phyloP scores from a whole-genome alignment of 1,140 invertebrate species.

The Heliothis subflexa region DNA sequence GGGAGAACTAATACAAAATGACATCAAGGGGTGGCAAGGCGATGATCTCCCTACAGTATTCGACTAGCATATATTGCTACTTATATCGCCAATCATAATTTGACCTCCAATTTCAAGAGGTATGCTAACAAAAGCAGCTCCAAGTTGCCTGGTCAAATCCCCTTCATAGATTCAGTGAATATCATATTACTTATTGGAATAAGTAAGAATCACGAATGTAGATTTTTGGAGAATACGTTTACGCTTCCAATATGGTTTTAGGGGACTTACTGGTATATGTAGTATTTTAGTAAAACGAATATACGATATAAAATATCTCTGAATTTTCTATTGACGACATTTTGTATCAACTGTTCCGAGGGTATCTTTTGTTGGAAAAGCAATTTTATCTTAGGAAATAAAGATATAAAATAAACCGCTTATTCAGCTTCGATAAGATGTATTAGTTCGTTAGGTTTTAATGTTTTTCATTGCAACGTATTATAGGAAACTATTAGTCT shows the following conservation, averaged over 20 bases:
- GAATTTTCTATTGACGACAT: conserved; percentile 11
- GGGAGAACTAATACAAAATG: conserved; percentile 55
- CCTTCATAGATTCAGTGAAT: conserved; percentile 56
- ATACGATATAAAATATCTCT: not conserved
- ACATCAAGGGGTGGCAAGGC: conserved; percentile 49
- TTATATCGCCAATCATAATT: conserved; percentile 26
- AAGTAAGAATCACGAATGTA: conserved; percentile 62
- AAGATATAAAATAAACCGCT: no score
- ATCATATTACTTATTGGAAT: conserved; percentile 65
- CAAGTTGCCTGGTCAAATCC: conserved; percentile 22
- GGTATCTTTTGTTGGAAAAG: not conserved
- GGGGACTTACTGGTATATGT: conserved; percentile 22
- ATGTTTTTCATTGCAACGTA: no score
- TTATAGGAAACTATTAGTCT: no score
- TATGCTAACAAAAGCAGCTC: not conserved
- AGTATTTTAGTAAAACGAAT: conserved; percentile 25
- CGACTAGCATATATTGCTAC: conserved; percentile 44
- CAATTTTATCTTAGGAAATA: not conserved
- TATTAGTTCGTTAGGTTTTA: no score
- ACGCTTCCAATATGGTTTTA: conserved; percentile 47
- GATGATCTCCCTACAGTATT: conserved; percentile 50
- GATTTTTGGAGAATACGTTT: conserved; percentile 55
- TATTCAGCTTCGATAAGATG: no score
- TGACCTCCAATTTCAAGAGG: not conserved
- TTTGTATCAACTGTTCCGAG: conserved; percentile 1